Evolutionary conservation across 2,888 invertebrate species (phyloP), one percentile per base, ranked within the genome.

Genomic region (Acronicta aceris): DNA sequence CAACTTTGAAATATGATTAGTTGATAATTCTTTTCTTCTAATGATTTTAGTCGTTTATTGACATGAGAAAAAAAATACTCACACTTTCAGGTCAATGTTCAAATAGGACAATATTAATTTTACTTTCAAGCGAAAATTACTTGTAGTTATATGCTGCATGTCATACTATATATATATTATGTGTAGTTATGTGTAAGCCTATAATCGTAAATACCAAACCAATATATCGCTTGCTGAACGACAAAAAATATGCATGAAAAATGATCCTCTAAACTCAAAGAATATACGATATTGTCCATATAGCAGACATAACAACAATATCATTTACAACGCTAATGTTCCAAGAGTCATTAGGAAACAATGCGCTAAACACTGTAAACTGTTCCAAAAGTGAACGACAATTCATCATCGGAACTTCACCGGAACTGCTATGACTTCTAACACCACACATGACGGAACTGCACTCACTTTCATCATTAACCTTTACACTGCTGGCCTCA

Each of bases 401-500:
- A 76, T 76, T 55, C 46, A 77, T 79, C 67, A 73, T 64, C 48
- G 6, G 33, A 59, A 46, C 59, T 46, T 59, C 42, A 45, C 56
- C 74, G 63, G 74, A 74, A 48, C 60, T 63, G 16, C 51, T 46
- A 47, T 64, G 69, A 42, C 64, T 50, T 50, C 59, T 57, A 43
- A 59, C 63, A 48, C 38, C 38, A 70, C 48, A 45, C 59, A 59
- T 56, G 60, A 65, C 64, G 76, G 73, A 78, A 78, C 76, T 79
- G 78, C 81, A 79, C 81, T 74, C 66, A 80, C 83, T 88, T 87
- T 89, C 86, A 76, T 82, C 81, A 78, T 81, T 87, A 85, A 87
- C 89, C 87, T 88, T 89, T 86, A 75, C 55, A 65, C 74, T 69
- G 62, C 48, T 59, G 72, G 73, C 78, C 82, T 78, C 69, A 68